Base-by-base conservation (phyloP, 2,797 vertebrate species). In the Potorous gilbertii region DNA sequence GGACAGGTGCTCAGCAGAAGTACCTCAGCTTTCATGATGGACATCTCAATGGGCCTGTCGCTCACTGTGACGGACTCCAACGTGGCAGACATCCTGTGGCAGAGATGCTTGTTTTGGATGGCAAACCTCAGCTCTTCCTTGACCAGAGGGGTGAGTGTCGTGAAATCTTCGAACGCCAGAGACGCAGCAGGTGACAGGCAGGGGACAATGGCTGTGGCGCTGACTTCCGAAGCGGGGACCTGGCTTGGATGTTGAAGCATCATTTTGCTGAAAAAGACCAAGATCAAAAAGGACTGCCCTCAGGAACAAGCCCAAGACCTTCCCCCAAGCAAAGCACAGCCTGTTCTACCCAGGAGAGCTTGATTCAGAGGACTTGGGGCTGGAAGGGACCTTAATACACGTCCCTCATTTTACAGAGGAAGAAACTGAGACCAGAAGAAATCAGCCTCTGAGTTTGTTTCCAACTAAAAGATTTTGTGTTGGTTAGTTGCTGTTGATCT, bases 201-300 rank as follows among this genome's bases (percentile, higher is more conserved):
- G 81, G 99, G 99, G n/a, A 99, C 99, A 96, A 99, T 98, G 97
- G 99, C 99, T 0, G 99, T 99, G 55, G 99, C 99, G 96, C 99
- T 99, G 99, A 99, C 99, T 98, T 99, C 99, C 13, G 99, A 99
- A 95, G 99, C 99, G 94, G 99, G 98, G 96, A 99, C 99, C 95
- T 99, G 99, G 96, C 99, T 99, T 52, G 99, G 96, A 98, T 99
- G 99, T 98, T 99, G 99, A 98, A 99, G 99, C 99, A 99, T 99
- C 99, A 99, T 99, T 98, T 98, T 99, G 98, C 98, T 99, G 98
- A 98, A 99, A 98, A 95, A 96, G 95, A 98, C 91, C 4, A 81
- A 97, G 95, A 97, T 93, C 92, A 94, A 94, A 95, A 95, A 87
- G 74, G 74, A 94, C 90, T 96, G 91, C 96, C 97, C 89, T 91